Percentiles rank a stretch among this genome's conserved stretches.
phyloP scores from a whole-genome alignment of 2,797 vertebrate genomes.

The Coccyzus lansbergi region DNA sequence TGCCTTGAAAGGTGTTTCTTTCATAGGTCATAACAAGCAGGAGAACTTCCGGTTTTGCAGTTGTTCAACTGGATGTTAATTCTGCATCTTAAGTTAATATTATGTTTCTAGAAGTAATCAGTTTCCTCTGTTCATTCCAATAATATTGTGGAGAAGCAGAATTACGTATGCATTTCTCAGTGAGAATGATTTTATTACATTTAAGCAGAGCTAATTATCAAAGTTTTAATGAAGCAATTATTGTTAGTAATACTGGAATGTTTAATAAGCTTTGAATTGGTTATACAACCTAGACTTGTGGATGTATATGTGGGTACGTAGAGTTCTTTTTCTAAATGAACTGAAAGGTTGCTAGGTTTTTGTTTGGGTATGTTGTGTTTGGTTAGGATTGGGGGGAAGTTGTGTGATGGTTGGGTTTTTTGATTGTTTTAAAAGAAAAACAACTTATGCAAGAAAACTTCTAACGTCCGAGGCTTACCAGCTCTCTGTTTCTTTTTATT shows the following conservation, averaged over 20 bases:
- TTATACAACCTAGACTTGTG: neutral
- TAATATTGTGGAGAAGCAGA: neutral
- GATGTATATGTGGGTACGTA: fast-evolving
- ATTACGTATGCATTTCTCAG: neutral
- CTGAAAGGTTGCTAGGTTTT: neutral
- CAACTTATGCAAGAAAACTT: neutral
- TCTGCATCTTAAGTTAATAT: neutral
- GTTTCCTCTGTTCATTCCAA: neutral
- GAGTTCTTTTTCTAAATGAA: neutral
- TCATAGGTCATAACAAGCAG: neutral
- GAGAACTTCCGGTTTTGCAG: neutral
- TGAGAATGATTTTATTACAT: neutral
- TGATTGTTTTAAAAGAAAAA: neutral
- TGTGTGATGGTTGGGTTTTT: neutral
- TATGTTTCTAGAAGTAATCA: neutral
- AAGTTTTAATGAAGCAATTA: neutral
- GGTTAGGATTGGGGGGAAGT: neutral
- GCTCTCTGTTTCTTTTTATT: neutral
- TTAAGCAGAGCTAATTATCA: neutral
- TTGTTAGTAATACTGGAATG: neutral
- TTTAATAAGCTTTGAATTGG: neutral
- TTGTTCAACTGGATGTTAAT: neutral
- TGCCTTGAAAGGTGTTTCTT: neutral
- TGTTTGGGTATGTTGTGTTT: neutral
- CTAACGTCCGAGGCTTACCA: neutral